Conservation (phyloP, 2,888 invertebrate species). For the Helobdella robusta region DNA sequence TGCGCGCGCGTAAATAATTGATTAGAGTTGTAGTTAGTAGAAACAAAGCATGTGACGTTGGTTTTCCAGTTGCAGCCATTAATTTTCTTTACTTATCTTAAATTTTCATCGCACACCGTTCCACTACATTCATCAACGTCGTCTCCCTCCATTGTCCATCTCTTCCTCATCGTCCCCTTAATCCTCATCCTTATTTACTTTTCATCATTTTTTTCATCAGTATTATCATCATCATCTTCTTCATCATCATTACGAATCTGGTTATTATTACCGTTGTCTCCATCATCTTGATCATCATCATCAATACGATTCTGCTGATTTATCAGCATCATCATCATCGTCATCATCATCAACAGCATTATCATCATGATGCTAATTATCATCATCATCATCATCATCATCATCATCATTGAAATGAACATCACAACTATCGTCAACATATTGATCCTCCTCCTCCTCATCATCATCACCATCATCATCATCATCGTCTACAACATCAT, state of each 20-base stretch:
- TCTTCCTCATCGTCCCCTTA: neutral
- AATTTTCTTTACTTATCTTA: too few species aligned
- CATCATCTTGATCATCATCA: constrained; percentile 4
- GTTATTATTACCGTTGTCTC: neutral
- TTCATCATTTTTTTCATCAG: neutral
- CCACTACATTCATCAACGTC: too few species aligned
- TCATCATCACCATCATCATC: neutral
- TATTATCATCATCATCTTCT: neutral
- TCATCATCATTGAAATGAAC: neutral
- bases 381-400: neutral
- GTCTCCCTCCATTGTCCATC: too few species aligned
- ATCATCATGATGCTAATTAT: neutral
- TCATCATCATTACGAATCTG: neutral
- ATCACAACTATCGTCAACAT: neutral
- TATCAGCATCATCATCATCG: neutral
- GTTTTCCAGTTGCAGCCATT: too few species aligned
- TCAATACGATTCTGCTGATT: neutral
- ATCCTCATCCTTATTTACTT: neutral
- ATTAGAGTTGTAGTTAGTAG: too few species aligned
- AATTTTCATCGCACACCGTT: too few species aligned
- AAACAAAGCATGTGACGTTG: too few species aligned
- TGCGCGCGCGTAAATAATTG: too few species aligned
- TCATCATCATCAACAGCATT: constrained; percentile 8
- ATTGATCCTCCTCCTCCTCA: neutral
- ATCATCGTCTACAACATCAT: neutral